A percentile compares a stretch with the other conserved stretches of the same genome.
Conservation (phyloP, 1,140 invertebrate species). For the Caenorhabditis tropicalis region DNA sequence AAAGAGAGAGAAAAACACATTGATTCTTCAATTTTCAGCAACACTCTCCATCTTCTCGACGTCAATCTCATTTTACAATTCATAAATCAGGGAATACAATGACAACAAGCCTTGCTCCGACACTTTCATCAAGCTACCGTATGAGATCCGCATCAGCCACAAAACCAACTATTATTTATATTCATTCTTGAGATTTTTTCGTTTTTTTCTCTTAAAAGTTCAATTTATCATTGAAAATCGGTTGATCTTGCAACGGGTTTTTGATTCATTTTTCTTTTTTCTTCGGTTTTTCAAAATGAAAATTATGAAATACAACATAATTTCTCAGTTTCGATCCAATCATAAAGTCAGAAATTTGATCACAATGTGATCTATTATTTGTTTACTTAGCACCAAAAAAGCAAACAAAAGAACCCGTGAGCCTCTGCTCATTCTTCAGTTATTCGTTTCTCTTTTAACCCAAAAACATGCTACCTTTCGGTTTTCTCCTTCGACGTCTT, state of each 20-base stretch:
- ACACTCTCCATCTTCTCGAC: background rate
- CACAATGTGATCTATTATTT: background rate
- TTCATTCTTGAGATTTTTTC: background rate
- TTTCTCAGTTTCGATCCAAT: background rate
- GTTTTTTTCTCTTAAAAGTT: background rate
- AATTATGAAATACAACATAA: background rate
- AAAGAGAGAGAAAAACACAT: background rate
- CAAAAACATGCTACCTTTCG: background rate
- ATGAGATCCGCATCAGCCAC: background rate
- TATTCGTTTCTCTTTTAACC: background rate
- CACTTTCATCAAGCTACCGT: constrained; percentile 5
- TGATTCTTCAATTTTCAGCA: too few species aligned
- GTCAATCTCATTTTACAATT: constrained; percentile 26
- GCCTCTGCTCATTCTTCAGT: background rate
- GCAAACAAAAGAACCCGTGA: background rate
- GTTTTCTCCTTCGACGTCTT: background rate
- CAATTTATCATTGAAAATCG: constrained; percentile 32
- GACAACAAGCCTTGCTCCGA: constrained; percentile 1
- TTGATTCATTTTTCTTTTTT: background rate
- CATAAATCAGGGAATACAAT: background rate
- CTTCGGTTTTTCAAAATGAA: background rate
- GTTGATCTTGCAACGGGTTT: constrained; percentile 32
- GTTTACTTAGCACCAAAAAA: background rate
- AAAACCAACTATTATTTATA: background rate
- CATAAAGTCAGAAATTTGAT: constrained; percentile 20